Evolutionary conservation across 2,113 vertebrate genomes (phyloP).

Genomic region (Paralichthys olivaceus): DNA sequence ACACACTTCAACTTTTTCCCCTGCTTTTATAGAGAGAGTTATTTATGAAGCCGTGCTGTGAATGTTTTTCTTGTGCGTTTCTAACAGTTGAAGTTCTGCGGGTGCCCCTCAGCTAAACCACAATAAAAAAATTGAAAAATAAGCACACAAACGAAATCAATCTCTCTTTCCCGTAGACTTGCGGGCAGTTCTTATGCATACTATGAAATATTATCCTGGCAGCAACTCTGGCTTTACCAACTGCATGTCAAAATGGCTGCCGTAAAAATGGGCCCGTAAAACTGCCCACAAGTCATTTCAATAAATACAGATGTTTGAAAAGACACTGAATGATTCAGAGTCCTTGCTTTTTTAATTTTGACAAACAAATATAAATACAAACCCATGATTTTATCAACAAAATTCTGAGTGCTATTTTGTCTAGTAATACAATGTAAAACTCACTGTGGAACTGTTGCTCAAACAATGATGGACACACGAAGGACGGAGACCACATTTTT

Average conservation of each 20-base stretch:
- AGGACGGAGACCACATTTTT: constrained; percentile 65
- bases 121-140: neutral
- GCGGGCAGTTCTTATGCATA: too few species aligned
- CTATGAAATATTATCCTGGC: too few species aligned
- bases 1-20: neutral
- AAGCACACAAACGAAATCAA: neutral
- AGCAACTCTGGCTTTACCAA: neutral
- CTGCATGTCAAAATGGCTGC: neutral
- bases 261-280: neutral
- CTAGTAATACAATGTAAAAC: constrained; percentile 31
- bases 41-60: neutral
- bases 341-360: neutral
- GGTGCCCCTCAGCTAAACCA: neutral
- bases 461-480: constrained; percentile 21
- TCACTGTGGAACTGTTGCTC: constrained; percentile 64
- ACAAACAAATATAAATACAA: neutral
- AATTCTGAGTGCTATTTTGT: neutral
- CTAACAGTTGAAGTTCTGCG: neutral
- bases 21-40: neutral
- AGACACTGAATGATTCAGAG: neutral
- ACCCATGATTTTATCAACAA: neutral
- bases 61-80: neutral
- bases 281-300: neutral
- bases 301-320: neutral
- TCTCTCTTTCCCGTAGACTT: too few species aligned